A percentile compares a stretch with the other conserved stretches of the same genome.
phyloP scores from a whole-genome alignment of 2,888 invertebrate genomes.

The Agrilus cyanescens region DNA sequence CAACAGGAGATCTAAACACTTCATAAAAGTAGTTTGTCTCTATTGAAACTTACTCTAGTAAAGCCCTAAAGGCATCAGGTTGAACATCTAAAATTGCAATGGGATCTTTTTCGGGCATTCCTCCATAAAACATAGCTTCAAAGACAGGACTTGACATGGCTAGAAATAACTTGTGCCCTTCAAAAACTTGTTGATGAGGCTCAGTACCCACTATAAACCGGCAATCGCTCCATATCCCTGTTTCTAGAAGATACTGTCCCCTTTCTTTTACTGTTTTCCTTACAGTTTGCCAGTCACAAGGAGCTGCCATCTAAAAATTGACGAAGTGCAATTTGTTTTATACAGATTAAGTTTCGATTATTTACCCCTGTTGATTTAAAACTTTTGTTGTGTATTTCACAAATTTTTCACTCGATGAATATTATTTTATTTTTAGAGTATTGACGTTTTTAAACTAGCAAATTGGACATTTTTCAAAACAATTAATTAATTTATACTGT shows the following conservation, averaged over 20 bases:
- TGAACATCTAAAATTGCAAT: slow-evolving; percentile 75
- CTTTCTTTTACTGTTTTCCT: slow-evolving; percentile 60
- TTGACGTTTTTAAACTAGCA: too few species aligned
- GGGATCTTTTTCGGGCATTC: slow-evolving; percentile 65
- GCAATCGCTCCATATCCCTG: slow-evolving; percentile 75
- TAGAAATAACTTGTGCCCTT: slow-evolving; percentile 67
- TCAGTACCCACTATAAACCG: slow-evolving; percentile 70
- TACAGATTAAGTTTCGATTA: neutral
- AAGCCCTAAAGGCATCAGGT: slow-evolving; percentile 72
- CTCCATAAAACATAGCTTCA: slow-evolving; percentile 79
- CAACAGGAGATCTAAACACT: too few species aligned
- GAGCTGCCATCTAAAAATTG: slow-evolving; percentile 36
- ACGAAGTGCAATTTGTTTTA: neutral
- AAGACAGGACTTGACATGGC: slow-evolving; percentile 84
- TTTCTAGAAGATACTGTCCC: slow-evolving; percentile 61
- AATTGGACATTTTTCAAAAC: too few species aligned
- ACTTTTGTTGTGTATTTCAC: neutral
- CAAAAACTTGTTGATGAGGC: slow-evolving; percentile 59
- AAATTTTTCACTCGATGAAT: too few species aligned
- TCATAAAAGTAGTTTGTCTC: neutral
- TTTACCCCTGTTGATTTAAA: neutral
- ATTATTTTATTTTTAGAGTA: too few species aligned
- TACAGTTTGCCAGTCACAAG: slow-evolving; percentile 66
- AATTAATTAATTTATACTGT: too few species aligned
- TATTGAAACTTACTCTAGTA: slow-evolving; percentile 49